Conservation (phyloP, 2,888 invertebrate genomes). For the Agrotis clavis region DNA sequence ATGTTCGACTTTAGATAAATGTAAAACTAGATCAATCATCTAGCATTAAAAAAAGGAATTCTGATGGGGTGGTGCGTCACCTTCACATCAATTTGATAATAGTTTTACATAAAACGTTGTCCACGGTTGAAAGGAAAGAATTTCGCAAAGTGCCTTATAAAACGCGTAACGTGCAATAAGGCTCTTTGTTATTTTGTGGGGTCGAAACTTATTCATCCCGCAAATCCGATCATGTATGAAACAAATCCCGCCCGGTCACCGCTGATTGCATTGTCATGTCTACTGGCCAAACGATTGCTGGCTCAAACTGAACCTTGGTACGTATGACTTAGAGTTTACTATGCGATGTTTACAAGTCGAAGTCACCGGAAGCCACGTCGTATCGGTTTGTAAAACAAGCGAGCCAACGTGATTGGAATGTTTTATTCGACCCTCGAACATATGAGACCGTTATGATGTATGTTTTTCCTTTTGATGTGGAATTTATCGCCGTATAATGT, state of each 20-base stretch:
- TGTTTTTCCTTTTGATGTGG: conserved; percentile 86
- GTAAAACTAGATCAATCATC: neutral
- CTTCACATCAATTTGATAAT: conserved; percentile 45
- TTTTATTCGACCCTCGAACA: conserved; percentile 88
- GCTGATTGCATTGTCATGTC: conserved; percentile 91
- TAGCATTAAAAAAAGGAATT: neutral
- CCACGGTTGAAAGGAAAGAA: conserved; percentile 76
- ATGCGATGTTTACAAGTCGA: conserved; percentile 51
- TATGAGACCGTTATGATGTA: conserved; percentile 89
- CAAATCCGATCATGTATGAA: conserved; percentile 91
- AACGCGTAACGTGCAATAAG: conserved; percentile 86
- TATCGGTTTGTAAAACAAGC: conserved; percentile 91
- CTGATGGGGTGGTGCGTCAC: conserved; percentile 1
- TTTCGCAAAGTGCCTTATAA: conserved; percentile 88
- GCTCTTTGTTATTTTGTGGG: conserved; percentile 90
- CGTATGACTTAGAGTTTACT: conserved; percentile 17
- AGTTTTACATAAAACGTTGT: conserved; percentile 68
- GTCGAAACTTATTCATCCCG: conserved; percentile 91
- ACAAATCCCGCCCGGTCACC: conserved; percentile 91
- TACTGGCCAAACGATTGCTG: conserved; percentile 72
- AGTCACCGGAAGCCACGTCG: conserved; percentile 80
- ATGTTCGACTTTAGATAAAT: neutral
- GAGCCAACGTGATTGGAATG: conserved; percentile 90
- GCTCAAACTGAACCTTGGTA: conserved; percentile 66
- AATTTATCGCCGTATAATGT: conserved; percentile 79